Conservation (phyloP, 1,140 invertebrate genomes). For the Caerostris extrusa region DNA sequence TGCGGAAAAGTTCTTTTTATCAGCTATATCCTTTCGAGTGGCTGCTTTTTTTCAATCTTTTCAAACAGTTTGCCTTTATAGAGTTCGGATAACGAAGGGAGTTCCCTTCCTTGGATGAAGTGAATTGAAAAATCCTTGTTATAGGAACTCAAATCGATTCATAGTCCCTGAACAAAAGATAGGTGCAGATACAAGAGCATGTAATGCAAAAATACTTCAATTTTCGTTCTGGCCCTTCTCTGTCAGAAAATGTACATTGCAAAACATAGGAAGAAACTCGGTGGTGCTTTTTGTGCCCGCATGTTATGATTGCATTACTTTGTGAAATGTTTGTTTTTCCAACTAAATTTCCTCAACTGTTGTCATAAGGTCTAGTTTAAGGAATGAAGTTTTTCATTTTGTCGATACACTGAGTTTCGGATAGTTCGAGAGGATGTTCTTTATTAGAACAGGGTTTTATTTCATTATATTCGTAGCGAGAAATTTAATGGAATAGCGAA, state of each 20-base stretch:
- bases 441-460: neutral
- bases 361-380: constrained; percentile 28
- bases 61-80: constrained; percentile 53
- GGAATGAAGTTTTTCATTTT: neutral
- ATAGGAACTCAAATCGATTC: constrained; percentile 26
- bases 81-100: constrained; percentile 51
- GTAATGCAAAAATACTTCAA: constrained; percentile 38
- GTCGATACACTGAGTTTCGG: neutral
- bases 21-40: constrained; percentile 28
- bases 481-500: neutral
- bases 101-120: neutral
- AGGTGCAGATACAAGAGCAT: constrained; percentile 26
- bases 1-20: constrained; percentile 46
- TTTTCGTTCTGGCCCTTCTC: constrained; percentile 21
- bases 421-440: neutral
- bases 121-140: constrained; percentile 58
- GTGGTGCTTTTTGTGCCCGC: neutral
- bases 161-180: constrained; percentile 33
- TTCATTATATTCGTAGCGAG: neutral
- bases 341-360: constrained; percentile 15
- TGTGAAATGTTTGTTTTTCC: constrained; percentile 49
- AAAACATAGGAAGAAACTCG: neutral
- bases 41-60: constrained; percentile 50
- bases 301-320: constrained; percentile 59
- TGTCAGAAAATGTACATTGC: constrained; percentile 35